Conservation (phyloP, 2,888 invertebrate species). For the Molorchus minor region DNA sequence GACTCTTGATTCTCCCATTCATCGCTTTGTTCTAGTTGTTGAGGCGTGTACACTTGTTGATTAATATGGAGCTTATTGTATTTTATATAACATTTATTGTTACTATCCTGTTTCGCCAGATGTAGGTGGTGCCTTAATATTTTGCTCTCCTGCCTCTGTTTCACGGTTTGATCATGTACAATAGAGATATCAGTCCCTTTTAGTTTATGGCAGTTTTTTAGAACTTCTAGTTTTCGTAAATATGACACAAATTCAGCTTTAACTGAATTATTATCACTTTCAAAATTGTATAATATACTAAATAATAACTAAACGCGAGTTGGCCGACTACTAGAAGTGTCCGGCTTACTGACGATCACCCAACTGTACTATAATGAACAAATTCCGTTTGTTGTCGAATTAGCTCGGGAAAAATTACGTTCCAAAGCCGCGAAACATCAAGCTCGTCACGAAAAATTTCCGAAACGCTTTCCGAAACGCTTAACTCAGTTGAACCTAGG, state of each 20-base stretch:
- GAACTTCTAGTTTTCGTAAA: background rate
- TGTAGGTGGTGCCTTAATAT: background rate
- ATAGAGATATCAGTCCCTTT: slow-evolving; percentile 1
- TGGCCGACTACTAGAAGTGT: too few relatives aligned
- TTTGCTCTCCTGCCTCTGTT: background rate
- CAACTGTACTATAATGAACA: background rate
- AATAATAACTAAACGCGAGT: too few relatives aligned
- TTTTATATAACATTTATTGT: background rate
- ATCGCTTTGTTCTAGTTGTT: background rate
- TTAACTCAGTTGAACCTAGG: background rate
- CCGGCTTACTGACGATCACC: too few relatives aligned
- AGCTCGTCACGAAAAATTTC: background rate
- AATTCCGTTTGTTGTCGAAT: background rate
- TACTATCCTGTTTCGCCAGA: background rate
- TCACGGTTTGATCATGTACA: background rate
- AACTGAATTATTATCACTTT: background rate
- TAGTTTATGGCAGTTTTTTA: background rate
- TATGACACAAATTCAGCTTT: slow-evolving; percentile 1
- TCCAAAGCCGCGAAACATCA: background rate
- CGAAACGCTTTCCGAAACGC: too few relatives aligned
- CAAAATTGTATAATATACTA: too few relatives aligned
- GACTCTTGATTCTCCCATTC: background rate
- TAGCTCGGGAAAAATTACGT: background rate
- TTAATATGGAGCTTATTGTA: background rate
- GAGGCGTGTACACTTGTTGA: background rate